A percentile compares a stretch with the other conserved stretches of the same genome.
Evolutionary conservation across 1,140 invertebrate species (phyloP).

Genomic region (Saxidomus purpurata): DNA sequence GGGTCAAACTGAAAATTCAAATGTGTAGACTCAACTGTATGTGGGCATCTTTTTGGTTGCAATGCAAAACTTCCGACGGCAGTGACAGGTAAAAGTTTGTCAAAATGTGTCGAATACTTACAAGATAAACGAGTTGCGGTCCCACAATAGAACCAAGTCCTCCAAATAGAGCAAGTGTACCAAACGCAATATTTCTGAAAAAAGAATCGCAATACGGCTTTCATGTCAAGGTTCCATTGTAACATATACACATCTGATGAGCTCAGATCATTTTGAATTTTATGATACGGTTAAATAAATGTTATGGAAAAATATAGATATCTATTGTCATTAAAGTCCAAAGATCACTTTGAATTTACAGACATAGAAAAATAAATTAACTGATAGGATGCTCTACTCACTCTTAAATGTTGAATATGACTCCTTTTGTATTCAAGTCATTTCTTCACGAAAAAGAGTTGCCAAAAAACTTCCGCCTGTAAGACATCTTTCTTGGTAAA

Average conservation of each 20-base stretch:
- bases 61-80: not conserved
- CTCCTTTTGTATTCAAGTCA: not conserved
- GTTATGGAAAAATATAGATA: too few relatives aligned
- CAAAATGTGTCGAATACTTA: not conserved
- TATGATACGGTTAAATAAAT: not conserved
- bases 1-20: too few relatives aligned
- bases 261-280: not conserved
- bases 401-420: too few relatives aligned
- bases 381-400: too few relatives aligned
- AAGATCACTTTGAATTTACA: too few relatives aligned
- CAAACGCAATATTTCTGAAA: constrained; percentile 14
- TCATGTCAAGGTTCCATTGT: not conserved
- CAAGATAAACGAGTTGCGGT: constrained; percentile 25
- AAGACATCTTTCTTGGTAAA: not conserved
- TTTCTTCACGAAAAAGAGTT: not conserved
- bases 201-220: not conserved
- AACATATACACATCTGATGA: not conserved
- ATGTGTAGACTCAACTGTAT: too few relatives aligned
- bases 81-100: not conserved
- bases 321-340: too few relatives aligned
- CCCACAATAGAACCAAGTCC: not conserved
- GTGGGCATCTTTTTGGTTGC: too few relatives aligned
- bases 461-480: not conserved
- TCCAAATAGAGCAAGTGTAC: not conserved
- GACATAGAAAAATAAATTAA: too few relatives aligned